Conservation (phyloP, 2,797 vertebrate species). For the Phataginus tetradactyla region DNA sequence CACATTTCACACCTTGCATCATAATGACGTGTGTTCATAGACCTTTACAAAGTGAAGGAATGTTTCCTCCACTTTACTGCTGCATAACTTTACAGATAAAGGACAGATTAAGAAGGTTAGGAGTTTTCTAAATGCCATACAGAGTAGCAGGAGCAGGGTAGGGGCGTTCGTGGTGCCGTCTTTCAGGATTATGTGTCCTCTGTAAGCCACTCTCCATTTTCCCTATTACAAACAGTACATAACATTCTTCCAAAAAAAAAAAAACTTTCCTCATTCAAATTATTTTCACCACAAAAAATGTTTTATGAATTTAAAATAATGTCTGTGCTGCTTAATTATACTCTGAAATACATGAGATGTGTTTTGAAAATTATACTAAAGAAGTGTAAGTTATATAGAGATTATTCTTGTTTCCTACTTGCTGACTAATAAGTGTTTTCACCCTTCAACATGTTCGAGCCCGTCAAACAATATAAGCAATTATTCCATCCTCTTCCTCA, state of each 20-base stretch:
- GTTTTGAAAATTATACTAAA: constrained; percentile 11
- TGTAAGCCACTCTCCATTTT: neutral
- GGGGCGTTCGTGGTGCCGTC: neutral
- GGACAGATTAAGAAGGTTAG: neutral
- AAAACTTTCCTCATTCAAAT: neutral
- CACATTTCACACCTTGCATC: neutral
- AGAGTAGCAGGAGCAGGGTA: neutral
- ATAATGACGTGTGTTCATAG: neutral
- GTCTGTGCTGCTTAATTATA: neutral
- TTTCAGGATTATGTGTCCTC: neutral
- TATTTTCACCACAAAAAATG: neutral
- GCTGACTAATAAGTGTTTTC: neutral
- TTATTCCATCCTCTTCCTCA: neutral
- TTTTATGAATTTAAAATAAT: constrained; percentile 1
- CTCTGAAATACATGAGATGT: neutral
- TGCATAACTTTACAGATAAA: neutral
- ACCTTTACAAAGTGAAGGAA: neutral
- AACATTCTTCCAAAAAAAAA: neutral
- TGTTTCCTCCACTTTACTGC: neutral
- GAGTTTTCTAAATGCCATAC: neutral
- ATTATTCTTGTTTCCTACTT: neutral
- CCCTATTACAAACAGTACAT: neutral
- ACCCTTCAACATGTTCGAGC: neutral
- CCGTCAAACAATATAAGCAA: neutral
- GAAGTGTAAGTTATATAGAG: neutral